A percentile compares a stretch with the other conserved stretches of the same genome.
Conservation (phyloP, 2,797 vertebrate genomes). For the Smutsia temminckii region DNA sequence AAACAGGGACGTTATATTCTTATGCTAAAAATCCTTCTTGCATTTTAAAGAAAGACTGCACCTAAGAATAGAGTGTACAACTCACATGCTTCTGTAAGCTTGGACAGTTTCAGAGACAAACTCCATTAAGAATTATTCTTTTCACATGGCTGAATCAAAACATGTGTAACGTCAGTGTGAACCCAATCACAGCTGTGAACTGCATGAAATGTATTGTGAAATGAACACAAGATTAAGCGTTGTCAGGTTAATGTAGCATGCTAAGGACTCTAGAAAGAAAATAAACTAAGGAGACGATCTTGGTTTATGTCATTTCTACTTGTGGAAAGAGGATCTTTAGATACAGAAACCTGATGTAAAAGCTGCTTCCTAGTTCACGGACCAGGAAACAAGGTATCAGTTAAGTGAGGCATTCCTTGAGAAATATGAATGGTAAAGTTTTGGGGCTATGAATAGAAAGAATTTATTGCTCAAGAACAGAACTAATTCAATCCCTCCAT, state of each 20-base stretch:
- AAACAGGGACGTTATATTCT: constrained; percentile 72
- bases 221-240: constrained; percentile 90
- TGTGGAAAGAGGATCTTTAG: constrained; percentile 72
- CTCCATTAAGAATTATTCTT: constrained; percentile 82
- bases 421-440: not conserved
- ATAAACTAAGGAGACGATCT: constrained; percentile 90
- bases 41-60: constrained; percentile 77
- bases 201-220: constrained; percentile 96
- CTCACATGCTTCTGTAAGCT: constrained; percentile 76
- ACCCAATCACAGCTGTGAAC: constrained; percentile 88
- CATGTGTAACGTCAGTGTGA: constrained; percentile 85
- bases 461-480: constrained; percentile 38
- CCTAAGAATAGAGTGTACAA: constrained; percentile 72
- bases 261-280: constrained; percentile 90
- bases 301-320: constrained; percentile 85
- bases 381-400: not conserved
- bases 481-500: not conserved
- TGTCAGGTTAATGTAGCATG: constrained; percentile 95
- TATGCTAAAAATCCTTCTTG: constrained; percentile 59
- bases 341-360: constrained; percentile 45
- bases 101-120: constrained; percentile 82
- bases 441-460: constrained; percentile 29
- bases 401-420: not conserved
- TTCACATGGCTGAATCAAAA: constrained; percentile 84
- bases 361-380: not conserved